Evolutionary conservation across 2,113 vertebrate genomes (phyloP).

Genomic region (Dasypus novemcinctus): DNA sequence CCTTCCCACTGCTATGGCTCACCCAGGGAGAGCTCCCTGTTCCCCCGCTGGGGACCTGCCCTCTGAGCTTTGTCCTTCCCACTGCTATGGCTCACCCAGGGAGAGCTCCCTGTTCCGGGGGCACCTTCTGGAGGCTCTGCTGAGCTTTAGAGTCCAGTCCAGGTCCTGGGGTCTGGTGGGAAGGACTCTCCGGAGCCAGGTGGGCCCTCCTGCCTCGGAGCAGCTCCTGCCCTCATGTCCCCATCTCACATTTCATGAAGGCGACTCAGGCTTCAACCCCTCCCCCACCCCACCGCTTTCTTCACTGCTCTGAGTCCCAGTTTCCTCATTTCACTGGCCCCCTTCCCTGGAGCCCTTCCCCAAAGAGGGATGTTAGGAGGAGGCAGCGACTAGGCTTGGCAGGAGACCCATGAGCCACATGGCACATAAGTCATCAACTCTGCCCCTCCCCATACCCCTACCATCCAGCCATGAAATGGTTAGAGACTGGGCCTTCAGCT

Average conservation of each 20-base stretch:
- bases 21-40: not conserved
- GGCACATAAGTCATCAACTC: not conserved
- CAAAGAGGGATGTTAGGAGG: not conserved
- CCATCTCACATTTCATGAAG: not conserved
- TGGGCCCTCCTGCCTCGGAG: not conserved
- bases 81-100: fast-evolving
- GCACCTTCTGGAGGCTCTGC: not conserved
- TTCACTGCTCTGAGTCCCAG: not conserved
- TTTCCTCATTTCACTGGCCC: not conserved
- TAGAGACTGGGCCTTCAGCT: not conserved
- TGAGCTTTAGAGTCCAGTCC: not conserved
- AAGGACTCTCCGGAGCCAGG: not conserved
- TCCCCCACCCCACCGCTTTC: not conserved
- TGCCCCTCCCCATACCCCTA: not conserved
- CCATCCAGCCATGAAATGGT: not conserved
- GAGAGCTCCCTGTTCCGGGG: not conserved
- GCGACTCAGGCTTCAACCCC: not conserved
- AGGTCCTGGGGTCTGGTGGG: too few species aligned
- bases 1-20: not conserved
- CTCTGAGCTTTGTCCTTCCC: not conserved
- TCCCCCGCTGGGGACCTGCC: not conserved
- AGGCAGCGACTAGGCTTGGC: not conserved
- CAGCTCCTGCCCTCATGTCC: not conserved
- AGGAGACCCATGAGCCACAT: not conserved
- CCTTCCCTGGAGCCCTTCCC: not conserved